A percentile compares a stretch with the other conserved stretches of the same genome.
Conservation (phyloP, 1,140 invertebrate genomes). For the Vollenhovia emeryi region DNA sequence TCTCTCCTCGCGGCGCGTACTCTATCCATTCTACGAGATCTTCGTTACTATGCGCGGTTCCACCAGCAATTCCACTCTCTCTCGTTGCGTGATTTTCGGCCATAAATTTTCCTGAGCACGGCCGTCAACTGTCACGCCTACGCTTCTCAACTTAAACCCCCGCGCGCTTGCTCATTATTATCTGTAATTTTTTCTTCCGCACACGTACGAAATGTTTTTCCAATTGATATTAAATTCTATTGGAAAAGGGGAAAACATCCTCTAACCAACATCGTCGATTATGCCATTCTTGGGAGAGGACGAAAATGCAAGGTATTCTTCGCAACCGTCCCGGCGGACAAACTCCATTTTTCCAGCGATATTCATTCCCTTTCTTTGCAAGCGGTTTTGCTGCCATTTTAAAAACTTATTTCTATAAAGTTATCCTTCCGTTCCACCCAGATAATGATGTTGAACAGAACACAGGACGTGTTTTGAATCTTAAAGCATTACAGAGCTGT, state of each 20-base stretch:
- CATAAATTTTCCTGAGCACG: constrained; percentile 22
- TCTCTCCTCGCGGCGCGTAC: background rate
- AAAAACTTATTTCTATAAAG: background rate
- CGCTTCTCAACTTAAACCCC: background rate
- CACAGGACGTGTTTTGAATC: background rate
- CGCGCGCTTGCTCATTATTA: background rate
- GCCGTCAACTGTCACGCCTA: background rate
- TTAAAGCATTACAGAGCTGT: background rate
- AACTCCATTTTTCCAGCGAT: constrained; percentile 22
- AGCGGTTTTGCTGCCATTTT: constrained; percentile 9
- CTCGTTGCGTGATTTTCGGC: constrained; percentile 28
- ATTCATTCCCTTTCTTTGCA: constrained; percentile 22
- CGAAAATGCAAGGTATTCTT: constrained; percentile 8
- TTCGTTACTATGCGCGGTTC: constrained; percentile 10
- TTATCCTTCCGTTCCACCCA: background rate
- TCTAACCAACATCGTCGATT: constrained; percentile 9
- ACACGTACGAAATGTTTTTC: background rate
- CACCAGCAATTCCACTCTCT: constrained; percentile 26
- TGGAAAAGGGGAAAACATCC: background rate
- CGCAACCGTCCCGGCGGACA: background rate
- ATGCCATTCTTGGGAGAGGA: constrained; percentile 7
- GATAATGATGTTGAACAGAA: background rate
- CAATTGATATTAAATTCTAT: background rate
- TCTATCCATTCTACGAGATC: background rate
- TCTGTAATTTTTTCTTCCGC: constrained; percentile 24